Base-by-base conservation (phyloP, 2,888 invertebrate genomes). In the Agriopis leucophaearia region DNA sequence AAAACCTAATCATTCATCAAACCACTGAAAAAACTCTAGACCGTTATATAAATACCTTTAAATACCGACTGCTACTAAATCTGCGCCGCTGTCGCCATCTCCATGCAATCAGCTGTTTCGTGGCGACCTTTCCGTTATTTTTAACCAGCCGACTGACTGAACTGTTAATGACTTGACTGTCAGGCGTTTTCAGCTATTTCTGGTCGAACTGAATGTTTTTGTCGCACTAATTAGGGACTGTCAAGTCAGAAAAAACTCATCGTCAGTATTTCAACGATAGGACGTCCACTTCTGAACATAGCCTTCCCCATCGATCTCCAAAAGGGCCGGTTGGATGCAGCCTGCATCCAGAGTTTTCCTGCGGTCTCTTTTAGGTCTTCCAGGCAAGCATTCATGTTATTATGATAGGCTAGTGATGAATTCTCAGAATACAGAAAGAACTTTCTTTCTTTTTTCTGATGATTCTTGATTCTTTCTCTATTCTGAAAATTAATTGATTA, bases 21-120 rank as follows among this genome's bases (percentile, higher is more conserved):
- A 27, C 27, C 4, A 51, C 36, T 8, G 8, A 36, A 18, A 51
- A 51, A 51, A 15, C 6, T 4, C 9, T 13, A 51, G 15, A 9
- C 2, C n/a, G 36, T 51, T 51, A n/a, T 51, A 15, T n/a, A 27
- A 48, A 48, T 12, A 10, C 10, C 3, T 27, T 48, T 48, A 12
- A 47, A 8, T 45, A 45, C 36, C n/a, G 8, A n/a, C 10, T 15
- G 8, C 13, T 27, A 13, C 35, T 6, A 3, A 27, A 51, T 52
- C 36, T 36, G 36, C n/a, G 35, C 9, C 15, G 1, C 52, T 15
- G 36, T 52, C 36, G 52, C 40, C 36, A 6, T 40, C 54, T 44
- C n/a, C 27, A n/a, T 8, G 44, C n/a, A 16, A 13, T 59, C 58
- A 59, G 58, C 58, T 59, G 58, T 48, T 59, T n/a, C 9, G n/a